Evolutionary conservation across 2,888 invertebrate species (phyloP).

Genomic region (Dynastes maya): DNA sequence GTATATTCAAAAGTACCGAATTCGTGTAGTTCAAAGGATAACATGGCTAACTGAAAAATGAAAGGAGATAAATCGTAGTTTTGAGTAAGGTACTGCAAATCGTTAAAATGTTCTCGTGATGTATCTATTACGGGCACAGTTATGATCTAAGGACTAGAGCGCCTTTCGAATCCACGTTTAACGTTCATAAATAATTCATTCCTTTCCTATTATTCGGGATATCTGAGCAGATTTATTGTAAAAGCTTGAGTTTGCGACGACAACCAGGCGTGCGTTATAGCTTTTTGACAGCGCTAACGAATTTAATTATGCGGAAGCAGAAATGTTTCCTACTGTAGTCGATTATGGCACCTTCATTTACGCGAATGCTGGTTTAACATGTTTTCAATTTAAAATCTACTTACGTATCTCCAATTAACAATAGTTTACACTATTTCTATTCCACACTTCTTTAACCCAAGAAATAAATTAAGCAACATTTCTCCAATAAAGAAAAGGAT

Average conservation of each 20-base stretch:
- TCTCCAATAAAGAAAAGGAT: too few species aligned
- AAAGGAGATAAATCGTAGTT: background rate
- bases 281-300: background rate
- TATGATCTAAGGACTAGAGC: background rate
- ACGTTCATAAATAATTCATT: slow-evolving; percentile 1
- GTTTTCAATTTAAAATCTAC: background rate
- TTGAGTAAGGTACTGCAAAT: background rate
- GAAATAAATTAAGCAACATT: background rate
- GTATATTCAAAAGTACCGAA: background rate
- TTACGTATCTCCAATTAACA: background rate
- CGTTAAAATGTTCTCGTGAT: background rate
- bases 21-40: background rate
- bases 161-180: background rate
- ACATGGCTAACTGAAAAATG: background rate
- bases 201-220: background rate
- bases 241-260: background rate
- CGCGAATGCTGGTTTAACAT: background rate
- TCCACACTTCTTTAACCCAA: background rate
- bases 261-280: background rate
- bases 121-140: background rate
- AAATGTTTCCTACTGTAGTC: background rate
- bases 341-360: background rate
- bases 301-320: background rate
- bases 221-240: slow-evolving; percentile 17
- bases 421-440: background rate